Base-by-base conservation (phyloP, 1,140 invertebrate genomes). In the Drosophila ogumai region DNA sequence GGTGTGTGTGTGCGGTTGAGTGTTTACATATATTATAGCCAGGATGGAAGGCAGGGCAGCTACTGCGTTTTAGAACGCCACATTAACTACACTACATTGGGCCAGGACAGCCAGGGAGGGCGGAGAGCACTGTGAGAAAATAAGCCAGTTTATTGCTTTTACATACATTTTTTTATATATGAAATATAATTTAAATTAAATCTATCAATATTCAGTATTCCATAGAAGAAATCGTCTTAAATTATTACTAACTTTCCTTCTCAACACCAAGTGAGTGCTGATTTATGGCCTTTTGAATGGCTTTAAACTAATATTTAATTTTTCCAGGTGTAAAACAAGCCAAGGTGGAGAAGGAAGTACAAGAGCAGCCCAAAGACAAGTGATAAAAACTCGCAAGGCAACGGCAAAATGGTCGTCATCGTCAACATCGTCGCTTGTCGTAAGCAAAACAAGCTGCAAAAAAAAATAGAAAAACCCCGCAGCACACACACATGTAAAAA, bases 41-140 rank as follows among this genome's bases (percentile, higher is more conserved):
- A 57, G 79, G 57, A 46, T 38, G 25, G 36, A 34, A 40, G 41
- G 22, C 50, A 43, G 69, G 31, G 54, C 60, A 50, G 69, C 81
- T 47, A 60, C 77, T 85, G 82, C 82, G 79, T 85, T 85, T 85
- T 85, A 85, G 82, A 87, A 85, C 60, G 82, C 74, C 82, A 85
- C 82, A 85, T 85, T 85, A 85, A 87, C 82, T 85, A 78, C 82
- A 85, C 57, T 78, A 87, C 79, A 81, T 79, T 86, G 81, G 40
- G 22, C 49, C 34, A 57, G 28, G 34, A n/a, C 32, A 47, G 50
- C 4, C 4, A 32, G 8, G 8, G 25, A 46, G 9, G 8, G 25
- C 25, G 6, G 22, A 22, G 1, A 22, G 54, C 19, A 41, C 31
- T 13, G 46, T 0, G 22, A 36, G 38, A 49, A 68, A 52, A 8